Conservation (phyloP, 2,797 vertebrate genomes). For the Synaphobranchus kaupii region DNA sequence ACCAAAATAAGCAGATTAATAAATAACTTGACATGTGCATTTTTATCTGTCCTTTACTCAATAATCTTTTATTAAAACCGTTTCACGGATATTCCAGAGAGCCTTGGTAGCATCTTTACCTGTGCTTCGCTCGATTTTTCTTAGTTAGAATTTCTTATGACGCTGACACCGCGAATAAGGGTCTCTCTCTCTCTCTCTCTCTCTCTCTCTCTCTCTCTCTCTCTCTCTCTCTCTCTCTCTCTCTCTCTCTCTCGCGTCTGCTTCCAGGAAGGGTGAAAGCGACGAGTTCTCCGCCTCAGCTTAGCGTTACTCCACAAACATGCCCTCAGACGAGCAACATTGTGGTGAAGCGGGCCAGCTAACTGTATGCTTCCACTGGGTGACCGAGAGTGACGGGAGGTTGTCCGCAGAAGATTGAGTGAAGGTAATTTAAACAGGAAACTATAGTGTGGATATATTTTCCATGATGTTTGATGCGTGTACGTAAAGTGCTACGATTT, state of each 20-base stretch:
- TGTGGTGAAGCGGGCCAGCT: conserved; percentile 67
- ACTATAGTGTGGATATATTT: not conserved
- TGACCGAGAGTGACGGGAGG: conserved; percentile 49
- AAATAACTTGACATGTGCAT: too few species aligned
- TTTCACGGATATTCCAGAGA: not conserved
- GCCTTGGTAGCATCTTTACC: not conserved
- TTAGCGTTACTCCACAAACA: conserved; percentile 68
- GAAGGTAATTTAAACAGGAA: conserved; percentile 62
- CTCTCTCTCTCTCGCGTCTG: conserved; percentile 45
- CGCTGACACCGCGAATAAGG: conserved; percentile 6
- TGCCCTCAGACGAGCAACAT: conserved; percentile 77
- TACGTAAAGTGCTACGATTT: not conserved
- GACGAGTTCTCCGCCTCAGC: conserved; percentile 60
- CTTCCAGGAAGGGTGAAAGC: conserved; percentile 46
- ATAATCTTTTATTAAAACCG: not conserved
- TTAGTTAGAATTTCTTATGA: conserved; percentile 1
- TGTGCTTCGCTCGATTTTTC: not conserved
- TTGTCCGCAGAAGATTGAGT: conserved; percentile 55
- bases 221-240: conserved; percentile 28
- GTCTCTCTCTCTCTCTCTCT: conserved; percentile 19
- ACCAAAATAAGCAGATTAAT: not conserved
- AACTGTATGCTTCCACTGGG: conserved; percentile 44
- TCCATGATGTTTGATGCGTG: not conserved
- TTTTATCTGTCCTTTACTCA: not conserved
- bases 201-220: conserved; percentile 34